These are phyloP conservation scores for Murina feae DNA, from an alignment of 2,113 vertebrate species.

Conservation along the genomic window DNA sequence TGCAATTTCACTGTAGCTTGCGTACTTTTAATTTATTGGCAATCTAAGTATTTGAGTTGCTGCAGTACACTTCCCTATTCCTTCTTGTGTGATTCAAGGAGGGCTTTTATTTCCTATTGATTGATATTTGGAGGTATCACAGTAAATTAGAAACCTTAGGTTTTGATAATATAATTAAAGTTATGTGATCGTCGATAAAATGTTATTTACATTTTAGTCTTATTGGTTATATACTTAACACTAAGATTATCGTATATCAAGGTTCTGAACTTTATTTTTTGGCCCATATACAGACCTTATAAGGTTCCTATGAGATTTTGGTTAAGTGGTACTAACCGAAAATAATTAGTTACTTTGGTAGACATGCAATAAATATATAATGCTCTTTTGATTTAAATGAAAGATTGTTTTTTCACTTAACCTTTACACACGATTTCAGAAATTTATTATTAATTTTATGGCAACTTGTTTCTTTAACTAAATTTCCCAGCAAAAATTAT, in stretches of 20 bases:
- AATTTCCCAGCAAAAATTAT: not conserved
- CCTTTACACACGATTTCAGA: not conserved
- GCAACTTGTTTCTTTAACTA: not conserved
- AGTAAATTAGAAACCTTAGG: not conserved
- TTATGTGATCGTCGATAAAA: not conserved
- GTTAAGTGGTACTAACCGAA: not conserved
- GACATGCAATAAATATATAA: not conserved
- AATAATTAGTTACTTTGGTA: not conserved
- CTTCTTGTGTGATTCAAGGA: not conserved
- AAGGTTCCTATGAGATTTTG: not conserved
- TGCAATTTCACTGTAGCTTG: not conserved
- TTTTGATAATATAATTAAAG: not conserved
- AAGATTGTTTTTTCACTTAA: not conserved
- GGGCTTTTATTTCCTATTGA: not conserved
- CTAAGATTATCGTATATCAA: not conserved
- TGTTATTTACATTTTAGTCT: not conserved
- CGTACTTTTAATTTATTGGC: not conserved
- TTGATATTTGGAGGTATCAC: not conserved
- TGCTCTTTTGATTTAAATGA: not conserved
- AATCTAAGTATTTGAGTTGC: not conserved
- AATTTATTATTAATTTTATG: not conserved
- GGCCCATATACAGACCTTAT: not conserved
- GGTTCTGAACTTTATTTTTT: not conserved
- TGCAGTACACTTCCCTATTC: not conserved
- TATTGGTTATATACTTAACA: not conserved